Percentiles rank a stretch among this genome's conserved stretches.
Conservation (phyloP, 2,888 invertebrate species). For the Amphipyra berbera region DNA sequence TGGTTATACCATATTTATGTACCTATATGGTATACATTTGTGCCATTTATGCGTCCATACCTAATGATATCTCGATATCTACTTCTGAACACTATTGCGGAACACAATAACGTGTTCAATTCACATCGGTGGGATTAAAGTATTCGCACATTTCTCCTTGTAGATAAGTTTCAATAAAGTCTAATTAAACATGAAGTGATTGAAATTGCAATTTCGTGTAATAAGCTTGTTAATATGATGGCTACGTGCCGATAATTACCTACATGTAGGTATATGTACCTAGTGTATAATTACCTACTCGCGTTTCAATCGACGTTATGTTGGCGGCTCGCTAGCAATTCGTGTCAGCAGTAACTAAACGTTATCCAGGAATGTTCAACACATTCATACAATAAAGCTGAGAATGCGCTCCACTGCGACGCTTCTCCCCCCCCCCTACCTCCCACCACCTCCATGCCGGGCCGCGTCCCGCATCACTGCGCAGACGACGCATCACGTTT, state of each 20-base stretch:
- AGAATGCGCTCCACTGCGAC: conserved; percentile 1
- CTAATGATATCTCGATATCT: too few species aligned
- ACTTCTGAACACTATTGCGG: too few species aligned
- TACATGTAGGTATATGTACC: neutral
- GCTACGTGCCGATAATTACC: neutral
- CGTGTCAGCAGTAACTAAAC: conserved; percentile 13
- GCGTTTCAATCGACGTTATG: neutral
- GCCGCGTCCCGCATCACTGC: neutral
- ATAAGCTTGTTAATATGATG: conserved; percentile 1
- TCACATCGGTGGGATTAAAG: too few species aligned
- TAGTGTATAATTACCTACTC: neutral
- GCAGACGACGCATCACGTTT: conserved; percentile 5
- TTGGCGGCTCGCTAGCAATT: conserved; percentile 3
- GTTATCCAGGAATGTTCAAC: conserved; percentile 16
- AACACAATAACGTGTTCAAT: too few species aligned
- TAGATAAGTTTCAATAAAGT: neutral
- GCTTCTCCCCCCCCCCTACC: too few species aligned
- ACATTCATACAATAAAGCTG: conserved; percentile 12
- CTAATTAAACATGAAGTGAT: neutral
- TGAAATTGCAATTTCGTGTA: neutral
- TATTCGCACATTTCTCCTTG: too few species aligned
- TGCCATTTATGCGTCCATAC: too few species aligned
- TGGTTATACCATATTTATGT: too few species aligned
- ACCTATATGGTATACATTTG: too few species aligned
- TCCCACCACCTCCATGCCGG: neutral